phyloP scores from a whole-genome alignment of 53 echinoderm and acorn worm genomes.

The Holothuria scabra region DNA sequence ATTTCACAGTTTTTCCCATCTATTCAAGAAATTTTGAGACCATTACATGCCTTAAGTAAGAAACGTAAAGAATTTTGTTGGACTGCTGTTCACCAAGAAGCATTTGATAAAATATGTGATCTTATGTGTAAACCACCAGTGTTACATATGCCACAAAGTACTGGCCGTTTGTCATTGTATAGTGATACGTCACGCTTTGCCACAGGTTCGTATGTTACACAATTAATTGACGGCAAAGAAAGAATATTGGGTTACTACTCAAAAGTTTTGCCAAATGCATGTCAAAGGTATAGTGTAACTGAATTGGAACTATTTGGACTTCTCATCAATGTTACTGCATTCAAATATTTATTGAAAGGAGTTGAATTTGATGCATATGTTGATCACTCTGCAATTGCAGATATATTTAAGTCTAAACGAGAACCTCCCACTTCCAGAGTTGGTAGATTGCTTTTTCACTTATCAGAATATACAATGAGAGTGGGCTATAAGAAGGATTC shows the following conservation, averaged over 20 bases:
- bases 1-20: background rate
- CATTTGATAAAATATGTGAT: constrained; percentile 41
- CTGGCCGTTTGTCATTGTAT: constrained; percentile 24
- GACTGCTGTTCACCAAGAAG: constrained; percentile 39
- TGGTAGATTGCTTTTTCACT: constrained; percentile 16
- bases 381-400: no score
- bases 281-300: constrained; percentile 48
- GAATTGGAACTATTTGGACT: constrained; percentile 55
- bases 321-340: constrained; percentile 43
- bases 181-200: constrained; percentile 53
- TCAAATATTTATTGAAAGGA: constrained; percentile 42
- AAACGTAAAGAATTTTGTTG: constrained; percentile 39
- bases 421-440: constrained; percentile 27
- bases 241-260: constrained; percentile 43
- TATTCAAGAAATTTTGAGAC: constrained; percentile 22
- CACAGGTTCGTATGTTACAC: constrained; percentile 53
- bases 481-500: constrained; percentile 43
- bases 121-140: constrained; percentile 35
- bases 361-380: constrained; percentile 50
- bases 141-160: constrained; percentile 42
- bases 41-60: constrained; percentile 21
- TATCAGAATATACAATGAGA: constrained; percentile 21
- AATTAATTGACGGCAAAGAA: constrained; percentile 40
- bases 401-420: constrained; percentile 42
- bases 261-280: constrained; percentile 42